Evolutionary conservation across 2,113 vertebrate species (phyloP), one percentile per base, ranked within the genome.

Genomic region (Hippocampus guttulatus): DNA sequence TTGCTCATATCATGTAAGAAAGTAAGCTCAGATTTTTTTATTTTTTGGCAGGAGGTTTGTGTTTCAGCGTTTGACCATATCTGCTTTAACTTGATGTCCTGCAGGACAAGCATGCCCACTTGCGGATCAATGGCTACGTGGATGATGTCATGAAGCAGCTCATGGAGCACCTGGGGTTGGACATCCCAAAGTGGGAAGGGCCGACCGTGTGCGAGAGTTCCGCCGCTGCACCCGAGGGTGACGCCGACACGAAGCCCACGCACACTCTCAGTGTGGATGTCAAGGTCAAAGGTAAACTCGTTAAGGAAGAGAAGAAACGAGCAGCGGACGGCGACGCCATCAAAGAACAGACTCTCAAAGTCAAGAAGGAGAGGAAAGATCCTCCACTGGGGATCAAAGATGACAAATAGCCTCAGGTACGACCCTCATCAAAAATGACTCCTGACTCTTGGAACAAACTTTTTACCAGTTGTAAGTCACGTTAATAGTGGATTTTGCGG

Each of bases 91-190:
- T 11, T 38, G 33, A 18, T 30, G 3, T 54, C 25, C 0, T 2
- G 5, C 45, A 99, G 97, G 97, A 99, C 89, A 95, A 94, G 54
- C 94, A 98, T 0, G 95, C 95, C 0, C 91, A 95, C 87, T 88
- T 98, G 63, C 91, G 93, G 58, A 96, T 98, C 88, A 88, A 95
- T 0, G 92, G 93, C 75, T 96, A 97, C 0, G 95, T 98, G 0
- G 97, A 99, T 0, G 93, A 95, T 0, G 93, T 99, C 75, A 96
- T 98, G 93, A 87, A 75, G 0, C 93, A 87, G 82, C 89, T 98
- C 77, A 96, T 98, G 94, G 93, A 94, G 68, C 85, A 82, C 38
- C 86, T 99, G 73, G 94, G 92, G 66, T 75, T 98, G 76, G 93
- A 94, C 63, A 92, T 98, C 61, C 97, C 96, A 0, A 77, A 92